Percentiles rank a stretch among this genome's conserved stretches.
These are phyloP conservation scores for Eupithecia centaureata DNA, from an alignment of 2,888 invertebrate genomes.

Conservation along the genomic window DNA sequence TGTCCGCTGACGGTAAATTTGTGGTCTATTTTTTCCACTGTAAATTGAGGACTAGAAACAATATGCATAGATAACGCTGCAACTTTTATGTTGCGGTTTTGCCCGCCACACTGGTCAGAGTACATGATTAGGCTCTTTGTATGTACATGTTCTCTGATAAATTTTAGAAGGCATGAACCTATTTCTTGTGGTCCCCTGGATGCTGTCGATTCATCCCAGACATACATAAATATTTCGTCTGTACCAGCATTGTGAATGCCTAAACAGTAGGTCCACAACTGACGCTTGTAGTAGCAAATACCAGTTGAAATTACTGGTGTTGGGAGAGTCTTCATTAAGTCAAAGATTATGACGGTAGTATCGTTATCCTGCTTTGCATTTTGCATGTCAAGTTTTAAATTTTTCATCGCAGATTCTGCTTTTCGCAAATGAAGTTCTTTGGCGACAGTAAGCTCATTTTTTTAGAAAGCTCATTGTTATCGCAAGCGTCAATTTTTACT, in stretches of 20 bases:
- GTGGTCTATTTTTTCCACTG: constrained; percentile 33
- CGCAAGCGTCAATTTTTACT: too few relatives aligned
- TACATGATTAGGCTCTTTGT: constrained; percentile 37
- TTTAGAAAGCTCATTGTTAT: too few relatives aligned
- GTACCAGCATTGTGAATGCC: constrained; percentile 38
- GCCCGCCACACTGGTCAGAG: constrained; percentile 43
- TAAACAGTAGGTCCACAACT: constrained; percentile 37
- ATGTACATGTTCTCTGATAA: constrained; percentile 29
- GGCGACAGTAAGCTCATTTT: too few relatives aligned
- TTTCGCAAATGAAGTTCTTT: too few relatives aligned
- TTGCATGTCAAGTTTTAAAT: too few relatives aligned
- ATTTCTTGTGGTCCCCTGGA: constrained; percentile 48
- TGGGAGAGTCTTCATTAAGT: constrained; percentile 41
- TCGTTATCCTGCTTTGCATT: constrained; percentile 29
- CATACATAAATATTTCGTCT: constrained; percentile 19
- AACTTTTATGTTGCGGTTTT: constrained; percentile 46
- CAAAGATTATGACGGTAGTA: constrained; percentile 39
- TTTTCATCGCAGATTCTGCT: too few relatives aligned
- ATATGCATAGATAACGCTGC: constrained; percentile 37
- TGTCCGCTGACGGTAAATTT: constrained; percentile 35
- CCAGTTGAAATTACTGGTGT: constrained; percentile 40
- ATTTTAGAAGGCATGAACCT: constrained; percentile 45
- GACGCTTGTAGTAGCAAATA: constrained; percentile 41
- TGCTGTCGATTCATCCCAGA: constrained; percentile 46
- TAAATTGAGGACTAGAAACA: constrained; percentile 24